These are phyloP conservation scores for Anneissia japonica DNA, from an alignment of 35 echinoderm and acorn worm species.

Conservation along the genomic window DNA sequence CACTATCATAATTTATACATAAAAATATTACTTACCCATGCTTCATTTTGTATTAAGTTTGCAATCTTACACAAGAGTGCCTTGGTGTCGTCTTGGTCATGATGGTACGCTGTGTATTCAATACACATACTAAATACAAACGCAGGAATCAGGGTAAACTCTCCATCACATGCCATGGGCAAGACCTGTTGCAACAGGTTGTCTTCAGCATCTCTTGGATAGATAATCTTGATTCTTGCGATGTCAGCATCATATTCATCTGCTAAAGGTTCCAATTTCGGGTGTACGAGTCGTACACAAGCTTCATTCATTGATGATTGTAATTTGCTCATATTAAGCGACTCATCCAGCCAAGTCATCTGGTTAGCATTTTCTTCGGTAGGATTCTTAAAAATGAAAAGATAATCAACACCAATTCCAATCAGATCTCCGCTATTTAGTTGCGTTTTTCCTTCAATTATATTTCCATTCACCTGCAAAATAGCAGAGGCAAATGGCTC, in stretches of 20 bases:
- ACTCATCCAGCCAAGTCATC: constrained; percentile 27
- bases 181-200: constrained; percentile 53
- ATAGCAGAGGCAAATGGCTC: constrained; percentile 49
- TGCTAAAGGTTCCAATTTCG: constrained; percentile 57
- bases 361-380: constrained; percentile 6
- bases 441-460: constrained; percentile 40
- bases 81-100: constrained; percentile 38
- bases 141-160: constrained; percentile 23
- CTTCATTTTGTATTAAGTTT: constrained; percentile 49
- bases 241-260: constrained; percentile 51
- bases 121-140: constrained; percentile 49
- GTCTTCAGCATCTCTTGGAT: constrained; percentile 47
- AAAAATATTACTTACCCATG: constrained; percentile 55
- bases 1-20: no score
- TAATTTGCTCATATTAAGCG: not conserved
- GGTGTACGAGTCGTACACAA: not conserved
- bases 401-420: constrained; percentile 61
- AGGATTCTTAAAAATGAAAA: constrained; percentile 83
- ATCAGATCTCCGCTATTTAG: constrained; percentile 69
- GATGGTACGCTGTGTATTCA: constrained; percentile 56
- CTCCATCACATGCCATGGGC: constrained; percentile 22
- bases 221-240: constrained; percentile 51
- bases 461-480: constrained; percentile 57
- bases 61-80: constrained; percentile 39
- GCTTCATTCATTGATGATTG: not conserved